Percentiles rank a stretch among this genome's conserved stretches.
These are phyloP conservation scores for Parapristionchus giblindavisi DNA, from an alignment of 2,888 invertebrate species.

Conservation along the genomic window DNA sequence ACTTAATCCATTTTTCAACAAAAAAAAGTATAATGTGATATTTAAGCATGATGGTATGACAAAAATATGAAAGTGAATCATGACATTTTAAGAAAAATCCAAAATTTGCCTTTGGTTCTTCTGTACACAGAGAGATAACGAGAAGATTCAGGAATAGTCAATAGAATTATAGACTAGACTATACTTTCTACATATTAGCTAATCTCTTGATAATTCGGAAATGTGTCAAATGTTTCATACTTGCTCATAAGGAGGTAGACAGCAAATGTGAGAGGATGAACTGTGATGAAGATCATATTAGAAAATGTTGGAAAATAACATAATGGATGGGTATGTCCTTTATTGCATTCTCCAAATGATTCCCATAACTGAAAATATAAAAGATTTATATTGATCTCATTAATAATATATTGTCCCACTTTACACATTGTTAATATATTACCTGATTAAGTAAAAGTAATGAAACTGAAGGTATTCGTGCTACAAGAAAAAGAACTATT, in stretches of 20 bases:
- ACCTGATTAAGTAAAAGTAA: slow-evolving; percentile 4
- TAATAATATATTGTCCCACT: neutral
- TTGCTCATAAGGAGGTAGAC: slow-evolving; percentile 58
- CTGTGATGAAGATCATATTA: slow-evolving; percentile 49
- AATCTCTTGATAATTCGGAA: no score
- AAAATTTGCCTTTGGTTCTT: no score
- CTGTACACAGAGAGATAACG: no score
- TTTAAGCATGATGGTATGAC: no score
- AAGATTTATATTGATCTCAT: neutral
- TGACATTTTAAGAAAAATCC: no score
- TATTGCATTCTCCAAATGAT: neutral
- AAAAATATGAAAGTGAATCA: no score
- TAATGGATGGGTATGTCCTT: slow-evolving; percentile 8
- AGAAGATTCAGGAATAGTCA: no score
- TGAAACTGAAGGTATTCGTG: slow-evolving; percentile 26
- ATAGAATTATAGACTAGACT: no score
- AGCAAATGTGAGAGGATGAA: slow-evolving; percentile 58
- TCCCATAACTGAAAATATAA: neutral
- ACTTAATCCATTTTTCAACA: no score
- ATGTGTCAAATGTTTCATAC: no score
- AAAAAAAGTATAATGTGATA: no score
- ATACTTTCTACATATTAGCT: no score
- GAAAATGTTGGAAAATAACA: slow-evolving; percentile 30
- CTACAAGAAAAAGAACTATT: slow-evolving; percentile 55
- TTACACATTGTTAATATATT: neutral